These are phyloP conservation scores for Nomada flava DNA, from an alignment of 2,888 invertebrate genomes.

Conservation along the genomic window DNA sequence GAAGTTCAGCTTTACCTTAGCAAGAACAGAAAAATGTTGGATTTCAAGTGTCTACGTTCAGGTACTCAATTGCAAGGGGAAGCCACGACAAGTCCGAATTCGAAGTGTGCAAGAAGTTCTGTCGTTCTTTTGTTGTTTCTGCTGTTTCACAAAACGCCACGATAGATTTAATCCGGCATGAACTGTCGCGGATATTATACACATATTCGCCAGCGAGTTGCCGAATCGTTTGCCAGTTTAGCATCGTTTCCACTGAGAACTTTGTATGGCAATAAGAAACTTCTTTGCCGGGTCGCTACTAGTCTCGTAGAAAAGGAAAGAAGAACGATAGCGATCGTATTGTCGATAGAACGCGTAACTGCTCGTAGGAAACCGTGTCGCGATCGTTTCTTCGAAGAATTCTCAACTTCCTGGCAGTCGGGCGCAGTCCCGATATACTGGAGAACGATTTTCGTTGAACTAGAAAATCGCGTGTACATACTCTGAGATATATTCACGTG, in stretches of 20 bases:
- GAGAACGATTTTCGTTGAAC: neutral
- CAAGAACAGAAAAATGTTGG: too few species aligned
- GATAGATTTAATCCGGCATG: slow-evolving; percentile 35
- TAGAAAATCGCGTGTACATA: slow-evolving; percentile 47
- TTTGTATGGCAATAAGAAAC: slow-evolving; percentile 38
- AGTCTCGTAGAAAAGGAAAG: neutral
- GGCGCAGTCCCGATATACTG: neutral
- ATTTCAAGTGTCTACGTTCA: too few species aligned
- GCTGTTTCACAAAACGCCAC: slow-evolving; percentile 10
- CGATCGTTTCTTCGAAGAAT: slow-evolving; percentile 14
- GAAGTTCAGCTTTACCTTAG: too few species aligned
- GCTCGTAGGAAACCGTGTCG: slow-evolving; percentile 29
- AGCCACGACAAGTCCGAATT: neutral
- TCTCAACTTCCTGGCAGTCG: slow-evolving; percentile 16
- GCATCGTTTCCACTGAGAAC: slow-evolving; percentile 8
- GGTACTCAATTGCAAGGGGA: neutral
- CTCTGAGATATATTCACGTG: neutral
- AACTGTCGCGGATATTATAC: slow-evolving; percentile 27
- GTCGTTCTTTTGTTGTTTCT: slow-evolving; percentile 3
- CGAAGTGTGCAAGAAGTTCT: neutral
- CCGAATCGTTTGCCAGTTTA: slow-evolving; percentile 36
- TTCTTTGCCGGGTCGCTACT: neutral
- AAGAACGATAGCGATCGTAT: slow-evolving; percentile 33
- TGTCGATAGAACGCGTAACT: slow-evolving; percentile 36
- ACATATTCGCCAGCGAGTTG: slow-evolving; percentile 22